Evolutionary conservation across 2,888 invertebrate genomes (phyloP), one percentile per base, ranked within the genome.

Genomic region (Deladenus siricidicola): DNA sequence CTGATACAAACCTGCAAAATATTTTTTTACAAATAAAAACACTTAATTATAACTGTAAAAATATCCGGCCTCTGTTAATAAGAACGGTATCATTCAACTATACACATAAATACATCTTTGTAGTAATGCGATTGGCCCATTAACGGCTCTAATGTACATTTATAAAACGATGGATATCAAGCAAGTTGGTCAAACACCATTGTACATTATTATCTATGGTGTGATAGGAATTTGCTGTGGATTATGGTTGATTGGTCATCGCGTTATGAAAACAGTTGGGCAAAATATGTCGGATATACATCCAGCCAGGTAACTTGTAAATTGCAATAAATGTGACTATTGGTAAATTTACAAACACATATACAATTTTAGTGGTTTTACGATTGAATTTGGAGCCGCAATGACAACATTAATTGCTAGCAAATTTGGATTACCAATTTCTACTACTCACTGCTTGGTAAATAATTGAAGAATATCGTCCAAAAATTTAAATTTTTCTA

Each of bases 221-320:
- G 96, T 94, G 28, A 83, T 89, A 30, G 96, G 96, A 57, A 98
- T 98, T 78, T 89, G 92, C 1, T 83, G 90, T 42, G 94, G 96
- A 17, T 84, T 98, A 62, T 96, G 94, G 90, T 81, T 92, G 56
- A 91, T 92, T 89, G 94, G 94, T 26, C 85, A 93, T 47, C 84
- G 90, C 64, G 96, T 96, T 62, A 98, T 98, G 76, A 87, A 89
- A 80, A 96, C 96, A 0, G 88, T 98, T 71, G 96, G 96, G 34
- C 89, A 91, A 80, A 92, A 94, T 82, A 86, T 98, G 69, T 91
- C 93, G 45, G 89, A 88, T 81, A 91, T 98, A 70, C 94, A 93
- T 43, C 91, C 96, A n/a, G 89, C 91, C 66, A 47, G 47, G 42
- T 28, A n/a, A n/a, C n/a, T n/a, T n/a, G n/a, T n/a, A n/a, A n/a